Evolutionary conservation across 2,888 invertebrate genomes (phyloP), one percentile per base, ranked within the genome.

Genomic region (Lepidocyrtoides sp.): DNA sequence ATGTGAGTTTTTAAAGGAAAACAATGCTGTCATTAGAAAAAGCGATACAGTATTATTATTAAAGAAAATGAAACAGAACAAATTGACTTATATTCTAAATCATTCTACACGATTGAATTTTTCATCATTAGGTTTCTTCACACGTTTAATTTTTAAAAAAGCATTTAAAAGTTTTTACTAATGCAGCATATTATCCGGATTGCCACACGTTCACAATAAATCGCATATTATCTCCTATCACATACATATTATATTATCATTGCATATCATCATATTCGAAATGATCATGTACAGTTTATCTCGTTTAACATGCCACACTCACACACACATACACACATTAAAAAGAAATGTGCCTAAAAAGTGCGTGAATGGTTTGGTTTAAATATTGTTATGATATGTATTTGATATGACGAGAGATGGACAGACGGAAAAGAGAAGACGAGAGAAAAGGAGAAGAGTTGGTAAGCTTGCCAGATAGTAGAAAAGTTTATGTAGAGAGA

Each of bases 21-120:
- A 51, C 23, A 14, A 86, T 86, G 86, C 86, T 86, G 86, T 86
- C 41, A 69, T 57, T 86, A 86, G 77, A 63, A 44, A 77, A 63
- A 29, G 60, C 77, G 92, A 93, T 90, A 93, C 93, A 41, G 36
- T 41, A 69, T 69, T 69, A 93, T 91, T 90, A 93, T 93, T 93
- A 93, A 93, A 93, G 90, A 92, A 88, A 91, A 91, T 91, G 77
- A 91, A 92, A 91, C 81, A 54, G 89, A 81, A 72, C 32, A 75
- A 89, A 12, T 83, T 44, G 72, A 20, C 8, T 82, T 32, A 0
- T 57, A 7, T 17, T 44, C 23, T 5, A 10, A n/a, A 12, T 75
- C 14, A 81, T 89, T 85, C 41, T 86, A 75, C 63, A 69, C 36
- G 57, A 57, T n/a, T n/a, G 20, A 51, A n/a, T 51, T 51, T 60